phyloP scores from a whole-genome alignment of 1,140 invertebrate genomes.

The Bombyx mandarina region DNA sequence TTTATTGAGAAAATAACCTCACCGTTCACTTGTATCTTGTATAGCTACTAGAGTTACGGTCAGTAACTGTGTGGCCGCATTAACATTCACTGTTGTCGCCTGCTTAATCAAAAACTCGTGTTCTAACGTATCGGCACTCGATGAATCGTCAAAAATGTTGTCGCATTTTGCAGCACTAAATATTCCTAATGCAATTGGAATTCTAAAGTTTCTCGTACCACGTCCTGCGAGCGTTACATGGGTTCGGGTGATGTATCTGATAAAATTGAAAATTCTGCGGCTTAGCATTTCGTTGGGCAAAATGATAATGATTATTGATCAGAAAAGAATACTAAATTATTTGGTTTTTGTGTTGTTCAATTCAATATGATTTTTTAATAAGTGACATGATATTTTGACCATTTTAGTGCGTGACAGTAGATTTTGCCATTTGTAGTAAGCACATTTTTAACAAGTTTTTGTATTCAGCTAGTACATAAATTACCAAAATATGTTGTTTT shows the following conservation, averaged over 20 bases:
- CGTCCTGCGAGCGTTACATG: conserved; percentile 21
- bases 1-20: conserved; percentile 6
- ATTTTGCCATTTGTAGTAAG: too few relatives aligned
- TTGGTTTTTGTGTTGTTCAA: too few relatives aligned
- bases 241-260: conserved; percentile 22
- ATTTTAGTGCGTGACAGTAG: too few relatives aligned
- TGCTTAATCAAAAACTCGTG: conserved; percentile 66
- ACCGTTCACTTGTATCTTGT: conserved; percentile 68
- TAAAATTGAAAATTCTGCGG: conserved; percentile 27
- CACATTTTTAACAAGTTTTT: too few relatives aligned
- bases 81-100: conserved; percentile 64
- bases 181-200: conserved; percentile 35
- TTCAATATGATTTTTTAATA: too few relatives aligned
- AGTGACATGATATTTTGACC: too few relatives aligned
- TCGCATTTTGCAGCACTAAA: conserved; percentile 34
- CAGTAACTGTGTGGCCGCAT: conserved; percentile 62
- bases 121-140: conserved; percentile 38
- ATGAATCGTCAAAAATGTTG: conserved; percentile 21
- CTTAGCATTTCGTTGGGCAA: conserved; percentile 30
- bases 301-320: too few relatives aligned
- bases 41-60: conserved; percentile 64
- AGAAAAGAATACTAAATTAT: too few relatives aligned
- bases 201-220: conserved; percentile 22
- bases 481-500: too few relatives aligned
- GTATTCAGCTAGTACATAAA: too few relatives aligned